These are phyloP conservation scores for Falco cherrug DNA, from an alignment of 2,797 vertebrate species.

Conservation along the genomic window DNA sequence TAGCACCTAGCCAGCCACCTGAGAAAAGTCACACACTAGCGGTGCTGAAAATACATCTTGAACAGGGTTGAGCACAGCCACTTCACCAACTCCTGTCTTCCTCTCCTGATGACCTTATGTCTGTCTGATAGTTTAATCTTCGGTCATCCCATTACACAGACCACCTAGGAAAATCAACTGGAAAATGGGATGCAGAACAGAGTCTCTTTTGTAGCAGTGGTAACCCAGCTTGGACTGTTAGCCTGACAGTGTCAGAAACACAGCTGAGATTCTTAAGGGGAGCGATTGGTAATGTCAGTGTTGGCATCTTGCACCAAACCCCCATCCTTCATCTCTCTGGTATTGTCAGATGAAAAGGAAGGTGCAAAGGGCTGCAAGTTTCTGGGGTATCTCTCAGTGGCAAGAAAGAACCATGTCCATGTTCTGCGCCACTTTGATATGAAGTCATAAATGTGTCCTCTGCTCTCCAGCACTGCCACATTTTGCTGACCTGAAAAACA, in stretches of 20 bases:
- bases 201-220: background rate
- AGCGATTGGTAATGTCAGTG: background rate
- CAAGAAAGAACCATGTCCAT: background rate
- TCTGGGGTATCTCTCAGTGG: background rate
- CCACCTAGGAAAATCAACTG: background rate
- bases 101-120: background rate
- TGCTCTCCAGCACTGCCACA: background rate
- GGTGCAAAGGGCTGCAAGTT: background rate
- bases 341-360: background rate
- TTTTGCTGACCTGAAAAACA: background rate
- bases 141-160: background rate
- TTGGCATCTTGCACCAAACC: background rate
- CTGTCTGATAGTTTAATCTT: background rate
- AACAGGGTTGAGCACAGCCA: background rate
- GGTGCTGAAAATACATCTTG: background rate
- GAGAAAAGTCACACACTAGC: background rate
- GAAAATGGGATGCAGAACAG: background rate
- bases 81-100: background rate
- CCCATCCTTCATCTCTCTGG: background rate
- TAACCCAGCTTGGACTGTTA: background rate
- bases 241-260: background rate
- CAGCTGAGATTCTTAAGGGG: background rate
- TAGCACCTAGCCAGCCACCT: background rate
- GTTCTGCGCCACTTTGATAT: background rate
- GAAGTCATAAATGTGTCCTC: background rate